phyloP scores from a whole-genome alignment of 2,113 vertebrate genomes.

The Polyodon spathula region DNA sequence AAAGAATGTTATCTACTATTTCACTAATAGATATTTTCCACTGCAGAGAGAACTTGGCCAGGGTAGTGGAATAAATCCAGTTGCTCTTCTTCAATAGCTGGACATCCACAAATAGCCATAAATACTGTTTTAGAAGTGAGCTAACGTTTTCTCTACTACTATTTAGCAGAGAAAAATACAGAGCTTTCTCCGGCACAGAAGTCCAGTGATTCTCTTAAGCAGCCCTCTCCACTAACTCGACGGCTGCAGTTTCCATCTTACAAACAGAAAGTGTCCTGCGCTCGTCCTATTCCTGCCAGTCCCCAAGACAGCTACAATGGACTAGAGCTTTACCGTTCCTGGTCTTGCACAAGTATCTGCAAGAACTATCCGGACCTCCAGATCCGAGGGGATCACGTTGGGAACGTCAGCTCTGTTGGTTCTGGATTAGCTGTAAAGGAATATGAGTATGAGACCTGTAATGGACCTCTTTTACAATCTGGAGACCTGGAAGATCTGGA shows the following conservation, averaged over 20 bases:
- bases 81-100: too few species aligned
- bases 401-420: constrained; percentile 37
- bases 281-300: constrained; percentile 43
- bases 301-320: constrained; percentile 6
- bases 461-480: constrained; percentile 45
- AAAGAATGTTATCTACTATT: too few species aligned
- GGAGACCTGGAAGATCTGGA: constrained; percentile 34
- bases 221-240: neutral
- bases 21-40: too few species aligned
- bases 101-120: too few species aligned
- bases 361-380: constrained; percentile 67
- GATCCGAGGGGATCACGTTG: constrained; percentile 50
- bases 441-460: constrained; percentile 13
- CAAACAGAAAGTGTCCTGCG: constrained; percentile 13
- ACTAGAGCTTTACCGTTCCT: constrained; percentile 46
- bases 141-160: neutral
- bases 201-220: neutral
- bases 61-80: too few species aligned
- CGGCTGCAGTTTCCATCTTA: neutral
- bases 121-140: too few species aligned
- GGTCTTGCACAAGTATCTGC: constrained; percentile 58
- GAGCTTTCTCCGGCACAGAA: neutral
- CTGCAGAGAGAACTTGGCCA: too few species aligned
- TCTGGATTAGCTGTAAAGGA: constrained; percentile 32
- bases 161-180: neutral